A percentile compares a stretch with the other conserved stretches of the same genome.
These are phyloP conservation scores for Globicephala melas DNA, from an alignment of 2,113 vertebrate genomes.

Conservation along the genomic window DNA sequence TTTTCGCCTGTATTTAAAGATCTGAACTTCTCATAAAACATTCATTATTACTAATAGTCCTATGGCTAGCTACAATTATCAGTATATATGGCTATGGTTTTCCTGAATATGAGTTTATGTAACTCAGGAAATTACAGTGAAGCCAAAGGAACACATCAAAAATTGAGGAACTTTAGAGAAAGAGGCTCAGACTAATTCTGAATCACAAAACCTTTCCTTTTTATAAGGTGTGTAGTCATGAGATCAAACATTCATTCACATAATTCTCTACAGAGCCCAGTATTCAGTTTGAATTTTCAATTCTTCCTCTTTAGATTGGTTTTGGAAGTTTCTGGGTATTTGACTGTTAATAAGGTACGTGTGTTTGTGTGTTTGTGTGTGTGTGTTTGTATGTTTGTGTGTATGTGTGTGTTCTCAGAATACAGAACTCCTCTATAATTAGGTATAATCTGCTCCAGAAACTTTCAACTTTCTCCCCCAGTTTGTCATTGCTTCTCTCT, in stretches of 20 bases:
- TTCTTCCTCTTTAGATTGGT: not conserved
- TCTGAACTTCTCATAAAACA: not conserved
- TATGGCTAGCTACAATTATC: not conserved
- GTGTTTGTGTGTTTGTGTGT: not conserved
- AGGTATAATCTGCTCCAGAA: not conserved
- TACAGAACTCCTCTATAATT: not conserved
- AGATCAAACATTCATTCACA: not conserved
- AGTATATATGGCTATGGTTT: not conserved
- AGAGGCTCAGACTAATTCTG: not conserved
- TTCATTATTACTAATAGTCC: not conserved
- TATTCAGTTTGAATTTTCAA: slow-evolving; percentile 36
- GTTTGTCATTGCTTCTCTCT: not conserved
- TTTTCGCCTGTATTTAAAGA: not conserved
- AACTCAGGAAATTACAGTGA: not conserved
- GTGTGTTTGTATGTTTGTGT: not conserved
- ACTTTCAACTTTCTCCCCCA: not conserved
- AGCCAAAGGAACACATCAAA: not conserved
- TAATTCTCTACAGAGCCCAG: not conserved
- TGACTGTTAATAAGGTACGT: not conserved
- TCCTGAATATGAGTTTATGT: not conserved
- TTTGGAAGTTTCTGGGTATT: not conserved
- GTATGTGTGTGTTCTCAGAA: not conserved
- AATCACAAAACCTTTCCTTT: not conserved
- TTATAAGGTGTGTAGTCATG: not conserved
- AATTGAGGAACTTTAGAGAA: not conserved